Base-by-base conservation (phyloP, 1,140 invertebrate genomes). In the Drosophila punjabiensis region DNA sequence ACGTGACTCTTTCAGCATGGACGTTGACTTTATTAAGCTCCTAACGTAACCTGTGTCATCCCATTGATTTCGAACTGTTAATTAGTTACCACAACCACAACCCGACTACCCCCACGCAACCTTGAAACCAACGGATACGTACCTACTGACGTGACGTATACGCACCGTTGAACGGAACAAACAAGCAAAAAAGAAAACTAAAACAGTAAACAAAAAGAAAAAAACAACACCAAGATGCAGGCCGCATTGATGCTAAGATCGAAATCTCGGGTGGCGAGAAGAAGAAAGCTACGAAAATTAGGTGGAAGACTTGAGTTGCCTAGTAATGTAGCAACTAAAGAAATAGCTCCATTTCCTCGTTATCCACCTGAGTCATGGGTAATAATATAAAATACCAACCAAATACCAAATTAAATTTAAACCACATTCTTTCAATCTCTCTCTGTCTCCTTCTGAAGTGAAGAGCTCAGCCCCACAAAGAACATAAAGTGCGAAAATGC, bases 221-320 rank as follows among this genome's bases (percentile, higher is more conserved):
- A 95, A 94, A 94, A 94, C 94, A 93, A 94, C 71, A 75, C 95
- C 95, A 96, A 96, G 94, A 97, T 97, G 96, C 97, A 97, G 95
- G 97, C 97, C 94, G 97, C 96, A 95, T 95, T 97, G 95, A 96
- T 97, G 94, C 96, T 97, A 95, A 96, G 96, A 95, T 95, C 96
- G 93, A 97, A 97, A 94, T 96, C 96, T 95, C 96, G 96, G 94
- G 95, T 96, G 94, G 94, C 94, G 93, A 94, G 95, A 92, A 95
- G 95, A 95, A 96, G 96, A 94, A 96, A 96, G 93, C 94, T 96
- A 92, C 95, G 95, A 93, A 95, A 95, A 92, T 93, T 94, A 75
- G 95, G 95, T 93, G 95, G 96, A 93, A 95, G 96, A 94, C 94
- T 95, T 92, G 96, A 97, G 93, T 94, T 97, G 93, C 96, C 97